Conservation (phyloP, 2,113 vertebrate genomes). For the Macroglossus sobrinus region DNA sequence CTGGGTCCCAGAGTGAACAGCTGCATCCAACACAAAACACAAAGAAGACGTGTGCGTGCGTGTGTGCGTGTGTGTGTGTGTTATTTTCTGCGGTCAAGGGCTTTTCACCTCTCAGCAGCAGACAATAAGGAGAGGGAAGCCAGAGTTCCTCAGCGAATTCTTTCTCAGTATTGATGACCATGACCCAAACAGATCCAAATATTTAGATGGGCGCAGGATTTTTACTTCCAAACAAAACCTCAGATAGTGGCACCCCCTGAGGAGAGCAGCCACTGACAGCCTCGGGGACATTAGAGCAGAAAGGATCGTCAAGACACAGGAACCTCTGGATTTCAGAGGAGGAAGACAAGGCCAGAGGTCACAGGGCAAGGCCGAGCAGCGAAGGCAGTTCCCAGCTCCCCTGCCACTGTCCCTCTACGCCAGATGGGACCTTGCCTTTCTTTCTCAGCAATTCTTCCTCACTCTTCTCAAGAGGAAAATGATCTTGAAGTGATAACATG, state of each 20-base stretch:
- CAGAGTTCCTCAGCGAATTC: background rate
- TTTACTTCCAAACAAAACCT: background rate
- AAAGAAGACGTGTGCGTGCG: background rate
- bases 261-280: background rate
- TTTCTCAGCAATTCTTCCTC: background rate
- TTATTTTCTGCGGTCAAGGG: background rate
- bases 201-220: background rate
- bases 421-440: background rate
- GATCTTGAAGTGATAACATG: background rate
- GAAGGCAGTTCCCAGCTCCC: background rate
- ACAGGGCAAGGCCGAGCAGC: rapidly evolving
- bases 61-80: background rate
- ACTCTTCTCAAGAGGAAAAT: background rate
- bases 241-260: background rate
- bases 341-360: background rate
- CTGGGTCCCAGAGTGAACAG: background rate
- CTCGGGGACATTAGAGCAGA: rapidly evolving
- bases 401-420: too few species aligned
- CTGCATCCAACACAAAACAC: background rate
- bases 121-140: background rate
- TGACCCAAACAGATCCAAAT: background rate
- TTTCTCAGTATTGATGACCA: background rate
- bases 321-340: background rate
- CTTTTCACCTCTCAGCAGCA: background rate
- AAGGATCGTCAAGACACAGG: background rate